Evolutionary conservation across 2,113 vertebrate genomes (phyloP), one percentile per base, ranked within the genome.

Genomic region (Pollimyrus isidori): DNA sequence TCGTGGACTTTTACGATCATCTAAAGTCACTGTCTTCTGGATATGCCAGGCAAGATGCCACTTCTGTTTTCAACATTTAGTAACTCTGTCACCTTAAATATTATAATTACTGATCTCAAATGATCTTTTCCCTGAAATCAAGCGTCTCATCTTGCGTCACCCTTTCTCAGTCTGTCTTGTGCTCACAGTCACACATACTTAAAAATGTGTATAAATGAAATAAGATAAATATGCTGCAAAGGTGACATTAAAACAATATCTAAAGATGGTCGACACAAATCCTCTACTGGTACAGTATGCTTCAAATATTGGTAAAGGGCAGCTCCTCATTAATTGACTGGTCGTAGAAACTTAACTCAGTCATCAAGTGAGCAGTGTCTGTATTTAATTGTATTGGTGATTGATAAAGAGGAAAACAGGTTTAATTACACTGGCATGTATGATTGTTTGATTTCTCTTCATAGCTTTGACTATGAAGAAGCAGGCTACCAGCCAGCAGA

Each of bases 401-500:
- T 19, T 80, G 73, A 42, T 23, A 49, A 10, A 30, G 65, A 62
- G 17, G n/a, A 17, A 73, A n/a, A 62, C 5, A 23, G 9, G 56
- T 45, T 21, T 65, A 53, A 88, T 45, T 39, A 26, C 7, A 13
- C 39, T 35, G 21, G 19, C 46, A 23, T 82, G 3, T 4, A 89
- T 53, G 80, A 17, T 42, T 48, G 21, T 83, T 45, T 83, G 62
- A 30, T 69, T 82, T 50, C 87, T 48, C 26, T 91, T 86, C 26
- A 11, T 89, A 99, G 98, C 93, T 99, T 99, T 94, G 98, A 99
- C 95, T 99, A 99, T 83, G 98, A 99, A 94, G 98, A 97, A 89
- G 96, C 97, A 62, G 98, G 97, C 53, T 99, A 98, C 93, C 96
- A 98, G 93, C 4, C 95, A 13, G 97, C 98, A 90, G 96, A 98